Evolutionary conservation across 2,113 vertebrate species (phyloP).

Genomic region (Hoplias malabaricus): DNA sequence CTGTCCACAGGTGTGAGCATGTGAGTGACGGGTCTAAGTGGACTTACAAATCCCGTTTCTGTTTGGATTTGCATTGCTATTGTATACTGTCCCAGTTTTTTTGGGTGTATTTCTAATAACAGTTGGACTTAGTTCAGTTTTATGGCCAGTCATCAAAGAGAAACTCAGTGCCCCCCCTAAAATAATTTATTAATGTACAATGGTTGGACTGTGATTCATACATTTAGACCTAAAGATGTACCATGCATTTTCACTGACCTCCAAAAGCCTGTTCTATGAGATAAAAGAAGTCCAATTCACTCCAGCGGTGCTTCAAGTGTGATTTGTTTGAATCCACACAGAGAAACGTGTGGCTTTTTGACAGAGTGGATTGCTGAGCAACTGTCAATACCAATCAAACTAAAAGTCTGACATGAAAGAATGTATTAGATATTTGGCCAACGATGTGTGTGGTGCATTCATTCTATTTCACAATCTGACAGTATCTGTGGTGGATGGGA

Average conservation of each 20-base stretch:
- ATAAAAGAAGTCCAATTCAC: neutral
- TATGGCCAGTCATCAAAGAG: no score
- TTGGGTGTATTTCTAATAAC: no score
- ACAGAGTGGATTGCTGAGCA: neutral
- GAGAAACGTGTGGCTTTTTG: neutral
- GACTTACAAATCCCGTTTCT: no score
- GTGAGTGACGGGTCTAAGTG: no score
- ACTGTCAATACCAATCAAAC: slow-evolving; percentile 12
- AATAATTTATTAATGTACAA: neutral
- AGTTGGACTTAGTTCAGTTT: no score
- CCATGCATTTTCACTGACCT: no score
- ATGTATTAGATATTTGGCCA: neutral
- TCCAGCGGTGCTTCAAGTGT: neutral
- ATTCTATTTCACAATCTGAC: neutral
- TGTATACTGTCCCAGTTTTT: no score
- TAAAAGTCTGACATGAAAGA: neutral
- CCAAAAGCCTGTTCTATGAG: neutral
- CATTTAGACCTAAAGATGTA: neutral
- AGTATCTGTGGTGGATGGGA: neutral
- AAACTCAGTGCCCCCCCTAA: no score
- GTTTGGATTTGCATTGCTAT: no score
- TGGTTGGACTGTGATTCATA: neutral
- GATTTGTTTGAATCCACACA: neutral
- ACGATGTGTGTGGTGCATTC: neutral
- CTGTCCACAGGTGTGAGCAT: no score